A percentile compares a stretch with the other conserved stretches of the same genome.
These are phyloP conservation scores for Mugil cephalus DNA, from an alignment of 2,113 vertebrate species.

Conservation along the genomic window DNA sequence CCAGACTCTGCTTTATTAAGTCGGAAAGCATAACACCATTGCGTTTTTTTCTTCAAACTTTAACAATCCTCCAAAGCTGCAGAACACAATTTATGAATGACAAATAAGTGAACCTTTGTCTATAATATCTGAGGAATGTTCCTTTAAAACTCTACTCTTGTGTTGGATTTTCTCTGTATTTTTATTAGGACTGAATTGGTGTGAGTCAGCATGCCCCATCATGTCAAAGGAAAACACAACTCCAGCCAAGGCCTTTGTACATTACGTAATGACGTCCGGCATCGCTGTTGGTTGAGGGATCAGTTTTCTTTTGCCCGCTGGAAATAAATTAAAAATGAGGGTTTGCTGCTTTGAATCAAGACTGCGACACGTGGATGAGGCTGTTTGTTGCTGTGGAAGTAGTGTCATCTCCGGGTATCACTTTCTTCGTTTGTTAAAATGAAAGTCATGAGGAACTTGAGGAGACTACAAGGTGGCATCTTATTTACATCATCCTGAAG, in stretches of 20 bases:
- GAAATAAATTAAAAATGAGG: conserved; percentile 37
- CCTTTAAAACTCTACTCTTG: too few species aligned
- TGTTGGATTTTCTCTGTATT: too few species aligned
- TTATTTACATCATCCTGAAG: neutral
- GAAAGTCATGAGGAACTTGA: neutral
- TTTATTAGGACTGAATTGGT: neutral
- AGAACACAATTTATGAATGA: neutral
- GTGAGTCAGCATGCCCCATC: conserved; percentile 37
- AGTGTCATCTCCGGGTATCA: neutral
- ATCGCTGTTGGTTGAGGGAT: conserved; percentile 20
- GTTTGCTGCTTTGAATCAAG: conserved; percentile 34
- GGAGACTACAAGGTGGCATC: conserved; percentile 23
- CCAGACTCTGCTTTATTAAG: neutral
- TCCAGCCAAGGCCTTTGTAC: conserved; percentile 25
- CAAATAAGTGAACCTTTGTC: neutral
- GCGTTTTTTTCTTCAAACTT: neutral
- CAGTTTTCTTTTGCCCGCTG: conserved; percentile 15
- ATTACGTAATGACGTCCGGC: conserved; percentile 46
- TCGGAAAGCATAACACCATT: neutral
- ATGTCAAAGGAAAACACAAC: conserved; percentile 51
- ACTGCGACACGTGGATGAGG: neutral
- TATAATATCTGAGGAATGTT: neutral
- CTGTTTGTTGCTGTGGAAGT: neutral
- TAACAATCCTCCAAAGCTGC: neutral
- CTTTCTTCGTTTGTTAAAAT: neutral